Conservation (phyloP, 2,797 vertebrate species). For the Synanceia verrucosa region DNA sequence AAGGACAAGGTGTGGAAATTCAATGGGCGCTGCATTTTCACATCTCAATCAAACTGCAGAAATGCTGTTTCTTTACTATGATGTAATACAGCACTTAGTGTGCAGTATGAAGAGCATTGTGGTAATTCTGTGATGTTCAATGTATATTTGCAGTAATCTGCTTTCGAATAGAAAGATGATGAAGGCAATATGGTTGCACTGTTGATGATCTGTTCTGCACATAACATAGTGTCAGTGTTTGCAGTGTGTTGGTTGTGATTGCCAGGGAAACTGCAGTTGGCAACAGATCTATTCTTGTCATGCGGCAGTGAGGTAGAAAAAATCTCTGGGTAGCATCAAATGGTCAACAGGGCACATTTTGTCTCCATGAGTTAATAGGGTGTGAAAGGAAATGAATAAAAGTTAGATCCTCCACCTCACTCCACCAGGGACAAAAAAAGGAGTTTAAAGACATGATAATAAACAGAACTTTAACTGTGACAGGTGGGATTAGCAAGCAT, state of each 20-base stretch:
- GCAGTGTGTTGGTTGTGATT: constrained; percentile 51
- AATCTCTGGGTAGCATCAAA: constrained; percentile 49
- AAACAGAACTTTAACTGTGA: constrained; percentile 55
- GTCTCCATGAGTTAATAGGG: constrained; percentile 77
- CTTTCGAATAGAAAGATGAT: background rate
- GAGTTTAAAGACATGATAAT: constrained; percentile 61
- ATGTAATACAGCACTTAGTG: background rate
- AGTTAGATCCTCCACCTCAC: constrained; percentile 59
- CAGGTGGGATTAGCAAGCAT: constrained; percentile 61
- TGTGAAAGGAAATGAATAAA: constrained; percentile 78
- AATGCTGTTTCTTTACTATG: background rate
- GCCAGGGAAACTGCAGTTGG: constrained; percentile 66
- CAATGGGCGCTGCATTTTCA: background rate
- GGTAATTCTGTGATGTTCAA: background rate
- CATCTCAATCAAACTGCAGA: background rate
- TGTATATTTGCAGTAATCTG: background rate
- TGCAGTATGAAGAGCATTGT: background rate
- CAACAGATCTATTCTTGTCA: constrained; percentile 68
- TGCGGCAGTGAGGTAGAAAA: constrained; percentile 57
- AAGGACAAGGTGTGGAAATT: too few relatives aligned
- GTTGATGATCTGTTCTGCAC: constrained; percentile 11
- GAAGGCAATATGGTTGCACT: constrained; percentile 7
- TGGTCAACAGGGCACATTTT: constrained; percentile 71
- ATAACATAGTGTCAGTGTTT: constrained; percentile 32
- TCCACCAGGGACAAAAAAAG: constrained; percentile 45